These are phyloP conservation scores for Xenotilapia flavipinnis DNA, from an alignment of 2,113 vertebrate genomes.

Conservation along the genomic window DNA sequence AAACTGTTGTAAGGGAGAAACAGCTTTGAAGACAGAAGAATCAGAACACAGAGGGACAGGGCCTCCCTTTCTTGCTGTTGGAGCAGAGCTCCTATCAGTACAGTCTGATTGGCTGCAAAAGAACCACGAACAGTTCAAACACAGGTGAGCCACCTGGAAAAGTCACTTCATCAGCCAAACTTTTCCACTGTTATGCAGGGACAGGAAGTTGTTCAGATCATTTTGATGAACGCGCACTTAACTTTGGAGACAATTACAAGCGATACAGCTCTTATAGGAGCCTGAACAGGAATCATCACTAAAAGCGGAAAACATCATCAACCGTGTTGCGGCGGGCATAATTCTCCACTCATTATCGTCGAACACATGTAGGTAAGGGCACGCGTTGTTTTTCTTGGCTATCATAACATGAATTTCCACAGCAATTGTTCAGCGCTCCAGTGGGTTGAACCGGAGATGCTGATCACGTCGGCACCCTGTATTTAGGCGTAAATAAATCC, in stretches of 20 bases:
- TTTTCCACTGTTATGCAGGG: not conserved
- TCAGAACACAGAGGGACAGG: not conserved
- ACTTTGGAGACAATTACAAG: not conserved
- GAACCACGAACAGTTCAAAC: not conserved
- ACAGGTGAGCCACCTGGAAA: conserved; percentile 1
- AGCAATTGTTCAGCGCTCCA: not conserved
- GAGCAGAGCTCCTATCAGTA: conserved; percentile 26
- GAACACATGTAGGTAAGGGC: not conserved
- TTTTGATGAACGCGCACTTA: not conserved
- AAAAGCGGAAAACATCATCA: not conserved
- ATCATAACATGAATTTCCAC: rapidly evolving
- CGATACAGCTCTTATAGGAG: not conserved
- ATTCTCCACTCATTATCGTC: not conserved
- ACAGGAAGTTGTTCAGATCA: not conserved
- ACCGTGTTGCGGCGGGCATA: not conserved
- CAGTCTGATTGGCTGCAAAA: not conserved
- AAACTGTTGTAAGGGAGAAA: conserved; percentile 6
- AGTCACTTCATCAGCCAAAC: not conserved
- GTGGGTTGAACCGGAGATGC: not conserved
- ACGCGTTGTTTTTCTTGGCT: not conserved
- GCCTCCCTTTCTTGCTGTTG: conserved; percentile 21
- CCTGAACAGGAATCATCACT: not conserved
- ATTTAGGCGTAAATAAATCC: not conserved
- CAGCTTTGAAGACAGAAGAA: conserved; percentile 11
- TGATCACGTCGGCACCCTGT: not conserved